Base-by-base conservation (phyloP, 1,140 invertebrate genomes). In the Temnothorax nylanderi region DNA sequence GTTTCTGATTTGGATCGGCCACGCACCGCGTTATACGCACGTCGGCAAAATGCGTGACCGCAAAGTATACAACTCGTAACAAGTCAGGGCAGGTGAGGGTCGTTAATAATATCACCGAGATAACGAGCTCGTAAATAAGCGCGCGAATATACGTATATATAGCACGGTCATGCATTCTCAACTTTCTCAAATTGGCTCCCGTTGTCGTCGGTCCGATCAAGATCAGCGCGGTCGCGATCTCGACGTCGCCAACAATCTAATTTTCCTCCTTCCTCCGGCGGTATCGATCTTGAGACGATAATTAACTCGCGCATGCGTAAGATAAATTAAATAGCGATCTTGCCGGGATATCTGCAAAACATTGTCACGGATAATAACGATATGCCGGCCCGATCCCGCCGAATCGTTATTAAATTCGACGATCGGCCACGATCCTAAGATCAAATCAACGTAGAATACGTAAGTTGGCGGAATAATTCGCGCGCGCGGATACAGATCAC, bases 121-220 rank as follows among this genome's bases (percentile, higher is more conserved):
- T 84, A 84, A 84, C 80, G 69, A 84, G 80, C 80, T 84, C 80
- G 80, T 84, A 74, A 84, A 84, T 84, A 84, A 84, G 69, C 41
- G 41, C 51, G 54, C 41, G 69, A 84, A 84, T 84, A 75, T 74
- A 49, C 2, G 4, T 26, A 26, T 6, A 51, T 75, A 75, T 75
- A 60, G 41, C 41, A 60, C 54, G 69, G 21, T 74, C 69, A 18
- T 84, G 69, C 67, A 74, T 84, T 74, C 80, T 84, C 54, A 74
- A 81, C 65, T 81, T 81, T 81, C 54, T 84, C 67, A 74, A 84
- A 84, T 74, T 84, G 80, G 80, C 80, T 69, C 26, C 69, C 69
- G 54, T 60, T 74, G 80, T 74, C 69, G 32, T 60, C 54, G 80
- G 26, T 16, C 67, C 41, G 69, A 84, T 84, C 51, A 60, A 60